Conservation (phyloP, 2,113 vertebrate genomes). For the Paramormyrops kingsleyae region DNA sequence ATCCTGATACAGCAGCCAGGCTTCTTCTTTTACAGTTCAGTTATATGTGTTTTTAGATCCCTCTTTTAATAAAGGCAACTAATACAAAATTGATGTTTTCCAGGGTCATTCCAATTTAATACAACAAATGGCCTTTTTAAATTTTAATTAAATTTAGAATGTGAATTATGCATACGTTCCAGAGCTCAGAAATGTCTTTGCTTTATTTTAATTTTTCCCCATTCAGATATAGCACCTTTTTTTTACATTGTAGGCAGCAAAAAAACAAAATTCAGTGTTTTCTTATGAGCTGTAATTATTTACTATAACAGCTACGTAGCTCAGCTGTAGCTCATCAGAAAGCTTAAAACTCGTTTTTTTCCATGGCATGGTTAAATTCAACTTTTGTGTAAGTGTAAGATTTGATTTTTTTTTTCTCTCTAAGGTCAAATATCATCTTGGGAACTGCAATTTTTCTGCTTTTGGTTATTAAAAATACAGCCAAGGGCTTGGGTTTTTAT, state of each 20-base stretch:
- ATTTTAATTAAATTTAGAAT: neutral
- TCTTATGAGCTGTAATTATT: no score
- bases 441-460: neutral
- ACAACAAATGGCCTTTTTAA: neutral
- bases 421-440: neutral
- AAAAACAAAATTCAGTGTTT: no score
- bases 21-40: neutral
- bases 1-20: neutral
- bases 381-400: neutral
- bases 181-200: neutral
- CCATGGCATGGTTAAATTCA: neutral
- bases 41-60: neutral
- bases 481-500: neutral
- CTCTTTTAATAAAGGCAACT: neutral
- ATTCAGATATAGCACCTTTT: neutral
- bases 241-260: neutral
- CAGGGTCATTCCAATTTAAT: neutral
- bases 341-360: neutral
- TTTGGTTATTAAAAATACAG: neutral
- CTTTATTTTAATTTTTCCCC: neutral
- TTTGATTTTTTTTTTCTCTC: no score
- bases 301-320: neutral
- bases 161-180: neutral
- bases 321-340: neutral
- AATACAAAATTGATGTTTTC: neutral